Base-by-base conservation (phyloP, 2,113 vertebrate species). In the Xyrauchen texanus region DNA sequence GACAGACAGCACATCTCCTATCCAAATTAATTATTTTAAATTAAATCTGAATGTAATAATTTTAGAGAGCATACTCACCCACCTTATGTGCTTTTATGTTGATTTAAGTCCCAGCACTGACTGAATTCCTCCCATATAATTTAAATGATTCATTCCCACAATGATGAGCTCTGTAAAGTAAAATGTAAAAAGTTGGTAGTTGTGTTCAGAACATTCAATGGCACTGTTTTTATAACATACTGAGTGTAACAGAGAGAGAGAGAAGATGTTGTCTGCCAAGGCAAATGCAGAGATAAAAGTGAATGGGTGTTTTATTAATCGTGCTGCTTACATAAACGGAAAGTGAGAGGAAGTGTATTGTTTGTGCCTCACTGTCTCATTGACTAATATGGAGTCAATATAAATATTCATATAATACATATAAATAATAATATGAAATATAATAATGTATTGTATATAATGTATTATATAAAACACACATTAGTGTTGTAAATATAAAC, bases 341-440 rank as follows among this genome's bases (percentile, higher is more conserved):
- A 82, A 77, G 77, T 83, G 77, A 75, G 70, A 79, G 81, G 81
- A 83, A 83, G 81, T 69, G 42, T 68, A 49, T 16, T 81, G 64
- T 58, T 67, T 67, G 70, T 62, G 52, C 65, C 34, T 80, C 58
- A 11, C 73, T 76, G 76, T 78, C 70, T 74, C 34, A 73, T 65
- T 76, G 76, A 75, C 70, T 74, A 42, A 73, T 65, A 45, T 46
- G 34, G 55, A 46, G 49, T 34, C 3, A 1, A 34, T 34, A 34
- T 34, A 34, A 34, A 34, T 34, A 34, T 34, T 34, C 21, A 34
- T 34, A 34, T 34, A 34, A 34, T 34, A 34, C 21, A 3, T 34
- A 34, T 34, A 34, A 34, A 34, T 34, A 34, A 34, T 34, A 34
- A 34, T 34, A 34, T 34, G 21, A 34, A 34, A 34, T 34, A 34